A percentile compares a stretch with the other conserved stretches of the same genome.
phyloP scores from a whole-genome alignment of 2,113 vertebrate genomes.

The Malaclemys terrapin region DNA sequence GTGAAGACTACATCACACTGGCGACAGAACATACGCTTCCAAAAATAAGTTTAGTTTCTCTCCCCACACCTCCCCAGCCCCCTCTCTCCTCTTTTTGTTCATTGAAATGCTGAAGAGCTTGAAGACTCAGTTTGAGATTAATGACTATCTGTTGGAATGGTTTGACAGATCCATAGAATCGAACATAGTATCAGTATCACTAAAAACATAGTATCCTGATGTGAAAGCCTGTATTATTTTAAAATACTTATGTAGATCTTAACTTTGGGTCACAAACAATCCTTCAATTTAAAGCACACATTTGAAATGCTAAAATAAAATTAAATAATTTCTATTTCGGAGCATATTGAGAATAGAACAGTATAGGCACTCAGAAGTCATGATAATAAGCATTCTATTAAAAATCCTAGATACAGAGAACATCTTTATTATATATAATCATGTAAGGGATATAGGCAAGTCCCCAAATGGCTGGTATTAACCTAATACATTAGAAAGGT shows the following conservation, averaged over 20 bases:
- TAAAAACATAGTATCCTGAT: not conserved
- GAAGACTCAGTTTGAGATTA: constrained; percentile 11
- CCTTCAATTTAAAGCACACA: not conserved
- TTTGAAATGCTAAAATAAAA: not conserved
- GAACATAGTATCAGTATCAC: not conserved
- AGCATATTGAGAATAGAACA: not conserved
- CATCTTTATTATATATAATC: accelerated
- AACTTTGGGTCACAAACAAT: not conserved
- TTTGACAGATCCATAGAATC: constrained; percentile 13
- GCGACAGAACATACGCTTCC: not conserved
- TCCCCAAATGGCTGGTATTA: not conserved
- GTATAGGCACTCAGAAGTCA: not conserved
- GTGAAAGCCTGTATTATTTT: constrained; percentile 7
- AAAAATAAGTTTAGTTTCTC: not conserved
- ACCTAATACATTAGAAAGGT: not conserved
- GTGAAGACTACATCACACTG: not conserved
- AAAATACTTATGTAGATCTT: not conserved
- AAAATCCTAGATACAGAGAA: not conserved
- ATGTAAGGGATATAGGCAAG: not conserved
- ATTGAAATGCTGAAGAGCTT: not conserved
- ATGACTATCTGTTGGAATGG: not conserved
- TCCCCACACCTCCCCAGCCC: too few relatives aligned
- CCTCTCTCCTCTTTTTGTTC: not conserved
- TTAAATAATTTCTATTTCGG: not conserved
- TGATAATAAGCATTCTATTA: not conserved